Evolutionary conservation across 2,888 invertebrate genomes (phyloP).

Genomic region (Drosophila mercatorum): DNA sequence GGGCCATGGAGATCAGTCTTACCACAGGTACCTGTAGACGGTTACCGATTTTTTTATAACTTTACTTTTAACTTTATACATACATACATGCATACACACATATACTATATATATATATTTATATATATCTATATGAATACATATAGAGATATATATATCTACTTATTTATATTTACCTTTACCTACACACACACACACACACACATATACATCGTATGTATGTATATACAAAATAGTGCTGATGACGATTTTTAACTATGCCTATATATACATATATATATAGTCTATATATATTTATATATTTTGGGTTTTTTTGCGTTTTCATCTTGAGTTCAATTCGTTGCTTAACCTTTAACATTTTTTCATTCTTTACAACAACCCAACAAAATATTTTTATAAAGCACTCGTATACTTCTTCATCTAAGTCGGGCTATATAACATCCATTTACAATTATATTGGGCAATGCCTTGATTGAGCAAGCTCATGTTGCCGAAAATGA

Average conservation of each 20-base stretch:
- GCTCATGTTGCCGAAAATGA: constrained; percentile 25
- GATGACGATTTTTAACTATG: constrained; percentile 39
- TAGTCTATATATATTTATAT: constrained; percentile 21
- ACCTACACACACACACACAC: constrained; percentile 8
- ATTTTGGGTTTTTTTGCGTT: constrained; percentile 47
- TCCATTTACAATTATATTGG: constrained; percentile 15
- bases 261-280: constrained; percentile 40
- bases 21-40: constrained; percentile 94
- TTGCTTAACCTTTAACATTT: constrained; percentile 38
- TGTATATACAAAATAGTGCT: constrained; percentile 44
- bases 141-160: constrained; percentile 18
- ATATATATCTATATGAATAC: constrained; percentile 22
- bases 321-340: constrained; percentile 42
- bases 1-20: constrained; percentile 97
- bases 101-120: constrained; percentile 9
- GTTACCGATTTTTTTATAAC: constrained; percentile 84
- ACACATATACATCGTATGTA: constrained; percentile 18
- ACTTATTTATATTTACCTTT: constrained; percentile 18
- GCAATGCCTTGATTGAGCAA: neutral
- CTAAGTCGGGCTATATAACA: constrained; percentile 27
- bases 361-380: constrained; percentile 41
- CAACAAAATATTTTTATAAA: constrained; percentile 46
- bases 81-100: constrained; percentile 26
- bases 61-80: constrained; percentile 67
- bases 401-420: constrained; percentile 56